These are phyloP conservation scores for Limonius californicus DNA, from an alignment of 1,140 invertebrate genomes.

Conservation along the genomic window DNA sequence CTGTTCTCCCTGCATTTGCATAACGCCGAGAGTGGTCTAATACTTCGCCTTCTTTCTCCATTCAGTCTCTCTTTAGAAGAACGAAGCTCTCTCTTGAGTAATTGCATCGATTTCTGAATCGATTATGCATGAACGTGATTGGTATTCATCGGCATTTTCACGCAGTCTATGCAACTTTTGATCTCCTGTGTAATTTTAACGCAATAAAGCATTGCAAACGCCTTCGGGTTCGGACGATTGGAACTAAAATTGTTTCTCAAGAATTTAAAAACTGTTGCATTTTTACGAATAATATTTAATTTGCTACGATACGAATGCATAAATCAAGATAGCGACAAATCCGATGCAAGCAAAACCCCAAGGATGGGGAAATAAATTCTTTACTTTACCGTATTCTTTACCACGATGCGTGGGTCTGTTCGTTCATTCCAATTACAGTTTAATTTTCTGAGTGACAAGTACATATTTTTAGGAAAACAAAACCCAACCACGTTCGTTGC, in stretches of 20 bases:
- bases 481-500: neutral
- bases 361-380: no score
- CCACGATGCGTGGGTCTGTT: no score
- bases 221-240: neutral
- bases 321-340: no score
- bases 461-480: neutral
- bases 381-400: no score
- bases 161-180: slow-evolving; percentile 7
- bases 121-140: slow-evolving; percentile 11
- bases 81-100: slow-evolving; percentile 1
- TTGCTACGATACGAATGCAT: no score
- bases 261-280: no score
- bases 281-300: no score
- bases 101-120: slow-evolving; percentile 7
- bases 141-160: slow-evolving; percentile 1
- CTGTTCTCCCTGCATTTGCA: slow-evolving; percentile 12
- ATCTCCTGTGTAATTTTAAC: slow-evolving; percentile 1
- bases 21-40: slow-evolving; percentile 14
- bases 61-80: neutral
- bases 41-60: slow-evolving; percentile 1
- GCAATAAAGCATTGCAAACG: neutral
- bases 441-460: no score
- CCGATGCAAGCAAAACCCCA: no score
- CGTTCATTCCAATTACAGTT: no score
- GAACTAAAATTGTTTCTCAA: slow-evolving; percentile 2